Evolutionary conservation across 2,797 vertebrate species (phyloP), one percentile per base, ranked within the genome.

Genomic region (Tympanoctomys barrerae): DNA sequence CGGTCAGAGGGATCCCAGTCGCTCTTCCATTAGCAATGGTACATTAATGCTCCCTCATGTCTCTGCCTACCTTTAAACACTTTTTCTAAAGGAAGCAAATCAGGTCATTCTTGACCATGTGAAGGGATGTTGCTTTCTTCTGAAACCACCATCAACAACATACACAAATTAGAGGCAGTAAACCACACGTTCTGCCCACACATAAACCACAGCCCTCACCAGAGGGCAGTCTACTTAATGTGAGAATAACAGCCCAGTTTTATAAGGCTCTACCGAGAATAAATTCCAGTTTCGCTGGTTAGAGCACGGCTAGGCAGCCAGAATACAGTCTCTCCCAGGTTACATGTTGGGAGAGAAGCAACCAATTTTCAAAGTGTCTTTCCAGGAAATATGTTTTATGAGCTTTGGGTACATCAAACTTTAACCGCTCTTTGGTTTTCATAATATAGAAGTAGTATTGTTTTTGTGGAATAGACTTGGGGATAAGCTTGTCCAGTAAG

Each of bases 201-300:
- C 90, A 2, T 73, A 97, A 96, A 97, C 97, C 97, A 94, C 97
- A 97, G 96, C 93, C 96, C 97, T 97, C 97, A 98, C 97, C 97
- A 98, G 97, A 97, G 97, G 97, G 97, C 97, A 98, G 97, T 97
- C 96, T 97, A 97, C 97, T 98, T 98, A 98, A 97, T 97, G 97
- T 92, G 97, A 97, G 97, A 97, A 97, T 97, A 97, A 97, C 97
- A 96, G 94, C 93, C 95, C 92, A 87, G 90, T 94, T 98, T 97
- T 94, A 93, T 87, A 96, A 83, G 92, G 96, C 97, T 97, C 73
- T 90, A 70, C 95, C 96, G 97, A 97, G 97, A 97, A 96, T 98
- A 92, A 93, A 95, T 96, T 97, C 96, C 93, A 96, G 95, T 97
- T 88, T 89, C 94, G 97, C 94, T 97, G 94, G 97, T 94, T 94